These are phyloP conservation scores for Cremastinae sp. DNA, from an alignment of 2,888 invertebrate genomes.

Conservation along the genomic window DNA sequence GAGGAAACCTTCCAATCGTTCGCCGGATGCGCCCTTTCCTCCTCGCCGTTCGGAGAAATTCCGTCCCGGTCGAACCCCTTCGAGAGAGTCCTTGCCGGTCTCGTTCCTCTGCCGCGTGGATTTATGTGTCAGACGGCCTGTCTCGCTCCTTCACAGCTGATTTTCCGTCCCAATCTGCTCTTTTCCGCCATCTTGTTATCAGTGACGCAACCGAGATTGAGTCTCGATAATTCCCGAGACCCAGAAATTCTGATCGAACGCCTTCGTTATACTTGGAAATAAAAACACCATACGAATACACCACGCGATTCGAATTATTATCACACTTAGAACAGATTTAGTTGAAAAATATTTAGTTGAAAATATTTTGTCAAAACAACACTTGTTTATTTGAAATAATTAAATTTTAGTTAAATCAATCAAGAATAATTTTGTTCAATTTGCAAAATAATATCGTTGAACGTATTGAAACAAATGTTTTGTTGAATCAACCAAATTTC, in stretches of 20 bases:
- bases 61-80: slow-evolving; percentile 46
- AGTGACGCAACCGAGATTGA: neutral
- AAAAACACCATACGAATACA: no score
- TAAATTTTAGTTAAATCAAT: no score
- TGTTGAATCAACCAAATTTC: no score
- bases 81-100: slow-evolving; percentile 45
- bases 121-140: slow-evolving; percentile 15
- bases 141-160: slow-evolving; percentile 13
- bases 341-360: no score
- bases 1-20: slow-evolving; percentile 80
- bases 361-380: no score
- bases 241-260: neutral
- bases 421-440: no score
- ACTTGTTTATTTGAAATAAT: no score
- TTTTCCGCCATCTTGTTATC: neutral
- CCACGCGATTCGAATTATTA: no score
- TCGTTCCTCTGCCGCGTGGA: slow-evolving; percentile 23
- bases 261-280: neutral
- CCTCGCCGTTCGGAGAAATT: slow-evolving; percentile 47
- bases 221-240: neutral
- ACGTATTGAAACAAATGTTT: no score
- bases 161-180: neutral
- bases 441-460: no score
- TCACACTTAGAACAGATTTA: no score
- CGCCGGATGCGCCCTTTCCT: slow-evolving; percentile 76